Base-by-base conservation (phyloP, 2,888 invertebrate genomes). In the Oconnorella tubifera region DNA sequence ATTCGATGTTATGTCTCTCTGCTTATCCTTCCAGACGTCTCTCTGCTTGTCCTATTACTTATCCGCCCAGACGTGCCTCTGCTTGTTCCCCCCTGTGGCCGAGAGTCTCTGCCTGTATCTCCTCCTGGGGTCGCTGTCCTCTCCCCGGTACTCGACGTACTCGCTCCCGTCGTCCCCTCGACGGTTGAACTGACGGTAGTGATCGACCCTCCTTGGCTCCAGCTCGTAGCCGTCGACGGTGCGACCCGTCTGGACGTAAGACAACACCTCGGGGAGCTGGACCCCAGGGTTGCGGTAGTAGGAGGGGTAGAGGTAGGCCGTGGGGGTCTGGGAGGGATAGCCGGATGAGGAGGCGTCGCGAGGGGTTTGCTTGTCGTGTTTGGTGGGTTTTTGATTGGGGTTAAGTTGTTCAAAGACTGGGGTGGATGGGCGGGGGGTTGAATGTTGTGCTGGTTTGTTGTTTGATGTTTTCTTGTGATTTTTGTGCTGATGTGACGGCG, bases 231-330 rank as follows among this genome's bases (percentile, higher is more conserved):
- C 53, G 25, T 51, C 4, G 4, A 27, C 25, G 10, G 33, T 40
- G 27, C n/a, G 1, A 27, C 33, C 31, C 48, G 27, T 33, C 28
- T 10, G 40, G 40, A 59, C 48, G 25, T 33, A 40, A 23, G 33
- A 32, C 1, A 59, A 48, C n/a, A 31, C 14, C 59, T 40, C 48
- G 48, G 59, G 59, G 40, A 59, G 48, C 27, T 40, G 23, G 3
- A 33, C 3, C 23, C 23, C 48, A 1, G 23, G 28, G 28, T 3
- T 14, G 27, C 29, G 28, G 56, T 56, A 28, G 53, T 53, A 25
- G 6, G 10, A 27, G 28, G 56, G 56, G 25, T 51, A 51, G 53
- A 6, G 53, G 53, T 51, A 51, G 14, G 53, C 53, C 14, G 53
- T 51, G 14, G 53, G 53, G 14, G 53, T 51, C 40, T 14, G 40